These are phyloP conservation scores for Lepidurus arcticus DNA, from an alignment of 1,140 invertebrate genomes.

Conservation along the genomic window DNA sequence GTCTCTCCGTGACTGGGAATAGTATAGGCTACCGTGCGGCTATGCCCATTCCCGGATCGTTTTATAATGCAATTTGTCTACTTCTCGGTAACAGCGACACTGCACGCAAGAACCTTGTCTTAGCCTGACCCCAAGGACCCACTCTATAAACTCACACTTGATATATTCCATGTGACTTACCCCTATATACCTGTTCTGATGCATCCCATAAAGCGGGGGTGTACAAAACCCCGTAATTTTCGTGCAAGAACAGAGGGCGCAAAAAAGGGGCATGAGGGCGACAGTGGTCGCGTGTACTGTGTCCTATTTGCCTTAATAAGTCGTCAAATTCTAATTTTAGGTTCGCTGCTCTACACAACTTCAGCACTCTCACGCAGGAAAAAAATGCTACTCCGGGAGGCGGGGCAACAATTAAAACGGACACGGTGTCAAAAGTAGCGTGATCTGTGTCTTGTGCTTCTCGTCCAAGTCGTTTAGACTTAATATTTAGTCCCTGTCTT, in stretches of 20 bases:
- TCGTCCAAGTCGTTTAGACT: too few species aligned
- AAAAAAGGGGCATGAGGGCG: not conserved
- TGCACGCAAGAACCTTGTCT: not conserved
- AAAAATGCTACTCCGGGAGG: not conserved
- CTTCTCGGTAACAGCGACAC: not conserved
- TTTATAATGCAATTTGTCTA: conserved; percentile 16
- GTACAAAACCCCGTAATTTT: not conserved
- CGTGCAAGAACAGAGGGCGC: not conserved
- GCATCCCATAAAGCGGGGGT: too few species aligned
- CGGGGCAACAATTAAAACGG: not conserved
- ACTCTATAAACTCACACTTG: not conserved
- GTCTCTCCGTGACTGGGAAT: not conserved
- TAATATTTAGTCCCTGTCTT: too few species aligned
- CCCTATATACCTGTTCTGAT: not conserved
- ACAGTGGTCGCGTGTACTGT: not conserved
- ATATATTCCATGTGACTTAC: not conserved
- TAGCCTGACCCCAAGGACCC: not conserved
- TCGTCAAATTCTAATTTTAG: conserved; percentile 10
- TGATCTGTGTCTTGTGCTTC: not conserved
- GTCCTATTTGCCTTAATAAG: conserved; percentile 1
- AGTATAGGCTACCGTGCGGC: not conserved
- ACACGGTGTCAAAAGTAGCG: not conserved
- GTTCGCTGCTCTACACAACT: not conserved
- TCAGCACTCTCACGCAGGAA: not conserved
- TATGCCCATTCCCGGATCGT: not conserved